These are phyloP conservation scores for Ophthalmotilapia sp. DNA, from an alignment of 2,113 vertebrate genomes.

Conservation along the genomic window DNA sequence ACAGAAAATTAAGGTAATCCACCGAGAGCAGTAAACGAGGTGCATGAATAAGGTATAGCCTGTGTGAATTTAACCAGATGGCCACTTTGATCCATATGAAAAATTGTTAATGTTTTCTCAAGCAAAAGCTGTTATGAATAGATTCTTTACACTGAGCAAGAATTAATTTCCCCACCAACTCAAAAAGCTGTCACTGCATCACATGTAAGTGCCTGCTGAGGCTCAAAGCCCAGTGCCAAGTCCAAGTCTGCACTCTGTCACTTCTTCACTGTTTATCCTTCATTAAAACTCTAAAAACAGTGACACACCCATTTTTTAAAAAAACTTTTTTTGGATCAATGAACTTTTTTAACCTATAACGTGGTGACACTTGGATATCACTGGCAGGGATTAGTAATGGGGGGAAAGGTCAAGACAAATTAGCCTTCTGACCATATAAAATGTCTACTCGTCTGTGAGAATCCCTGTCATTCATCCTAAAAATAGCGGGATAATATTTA, in stretches of 20 bases:
- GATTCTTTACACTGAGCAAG: constrained; percentile 43
- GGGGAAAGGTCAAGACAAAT: background rate
- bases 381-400: constrained; percentile 28
- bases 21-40: constrained; percentile 48
- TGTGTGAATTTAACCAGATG: constrained; percentile 55
- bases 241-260: constrained; percentile 59
- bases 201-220: constrained; percentile 36
- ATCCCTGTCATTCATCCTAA: background rate
- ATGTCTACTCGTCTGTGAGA: background rate
- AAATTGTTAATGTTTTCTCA: constrained; percentile 44
- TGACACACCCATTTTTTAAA: background rate
- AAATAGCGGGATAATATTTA: background rate
- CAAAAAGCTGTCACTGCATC: constrained; percentile 51
- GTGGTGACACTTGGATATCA: constrained; percentile 32
- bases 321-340: background rate
- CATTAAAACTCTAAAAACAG: constrained; percentile 41
- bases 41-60: constrained; percentile 42
- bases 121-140: constrained; percentile 47
- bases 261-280: constrained; percentile 57
- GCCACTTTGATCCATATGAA: constrained; percentile 37
- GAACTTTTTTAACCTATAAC: constrained; percentile 34
- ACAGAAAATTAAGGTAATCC: constrained; percentile 55
- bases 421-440: background rate
- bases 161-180: constrained; percentile 38
- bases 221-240: constrained; percentile 38